Evolutionary conservation across 1,140 invertebrate species (phyloP).

Genomic region (Coelopa frigida): DNA sequence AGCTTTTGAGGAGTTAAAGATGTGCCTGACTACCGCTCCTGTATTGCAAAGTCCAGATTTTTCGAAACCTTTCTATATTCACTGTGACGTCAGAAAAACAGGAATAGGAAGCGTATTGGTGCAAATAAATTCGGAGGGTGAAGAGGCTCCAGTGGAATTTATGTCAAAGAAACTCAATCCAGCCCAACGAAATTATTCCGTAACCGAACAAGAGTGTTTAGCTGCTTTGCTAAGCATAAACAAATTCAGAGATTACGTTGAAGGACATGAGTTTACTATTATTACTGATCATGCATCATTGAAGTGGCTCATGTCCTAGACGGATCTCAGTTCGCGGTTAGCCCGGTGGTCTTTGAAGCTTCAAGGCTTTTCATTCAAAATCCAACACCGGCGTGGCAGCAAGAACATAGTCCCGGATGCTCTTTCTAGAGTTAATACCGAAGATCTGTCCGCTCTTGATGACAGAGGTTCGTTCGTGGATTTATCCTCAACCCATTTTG

Average conservation of each 20-base stretch:
- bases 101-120: neutral
- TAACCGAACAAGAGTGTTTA: constrained; percentile 9
- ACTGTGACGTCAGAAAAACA: neutral
- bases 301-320: constrained; percentile 14
- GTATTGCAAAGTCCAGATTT: constrained; percentile 20
- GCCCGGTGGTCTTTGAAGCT: constrained; percentile 31
- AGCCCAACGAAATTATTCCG: neutral
- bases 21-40: constrained; percentile 10
- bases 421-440: constrained; percentile 19
- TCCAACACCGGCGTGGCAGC: constrained; percentile 41
- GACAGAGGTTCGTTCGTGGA: neutral
- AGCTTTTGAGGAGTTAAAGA: constrained; percentile 16
- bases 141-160: constrained; percentile 12
- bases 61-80: neutral
- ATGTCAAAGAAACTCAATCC: constrained; percentile 8
- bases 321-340: constrained; percentile 24
- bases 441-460: neutral
- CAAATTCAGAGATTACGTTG: constrained; percentile 6
- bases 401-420: constrained; percentile 35
- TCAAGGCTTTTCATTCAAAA: constrained; percentile 22
- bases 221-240: constrained; percentile 3
- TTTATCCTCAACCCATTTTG: constrained; percentile 2
- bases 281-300: constrained; percentile 6
- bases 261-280: constrained; percentile 2
- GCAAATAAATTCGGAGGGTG: neutral